Conservation (phyloP, 2,888 invertebrate species). For the Philhelius pedissequus region DNA sequence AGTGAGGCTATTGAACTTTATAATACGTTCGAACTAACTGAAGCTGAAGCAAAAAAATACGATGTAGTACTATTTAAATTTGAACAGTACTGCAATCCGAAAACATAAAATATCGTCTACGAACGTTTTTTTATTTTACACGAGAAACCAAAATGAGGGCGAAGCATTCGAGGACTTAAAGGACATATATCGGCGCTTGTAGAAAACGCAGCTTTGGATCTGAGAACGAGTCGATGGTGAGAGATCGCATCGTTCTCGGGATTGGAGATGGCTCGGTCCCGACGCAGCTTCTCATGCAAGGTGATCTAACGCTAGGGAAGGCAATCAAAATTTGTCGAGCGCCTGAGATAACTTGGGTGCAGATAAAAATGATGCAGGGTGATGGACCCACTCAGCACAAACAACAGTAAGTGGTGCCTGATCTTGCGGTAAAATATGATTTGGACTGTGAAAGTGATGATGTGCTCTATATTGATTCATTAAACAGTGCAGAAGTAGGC, state of each 20-base stretch:
- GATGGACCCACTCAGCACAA: neutral
- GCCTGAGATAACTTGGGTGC: conserved; percentile 17
- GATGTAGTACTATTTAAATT: neutral
- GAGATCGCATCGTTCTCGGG: conserved; percentile 17
- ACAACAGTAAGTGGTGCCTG: too few relatives aligned
- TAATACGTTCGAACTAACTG: neutral
- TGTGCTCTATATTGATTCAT: too few relatives aligned
- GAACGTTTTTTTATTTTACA: conserved; percentile 4
- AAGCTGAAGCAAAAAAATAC: neutral
- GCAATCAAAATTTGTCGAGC: conserved; percentile 25
- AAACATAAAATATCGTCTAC: neutral
- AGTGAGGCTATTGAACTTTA: conserved; percentile 6
- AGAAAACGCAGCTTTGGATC: conserved; percentile 4
- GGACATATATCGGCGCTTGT: conserved; percentile 11
- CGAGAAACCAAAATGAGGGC: neutral
- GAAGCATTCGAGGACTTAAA: neutral
- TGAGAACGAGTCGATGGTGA: conserved; percentile 22
- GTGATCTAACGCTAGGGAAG: conserved; percentile 22
- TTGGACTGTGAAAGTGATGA: too few relatives aligned
- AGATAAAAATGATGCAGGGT: conserved; percentile 12
- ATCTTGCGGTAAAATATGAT: too few relatives aligned
- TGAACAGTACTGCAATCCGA: conserved; percentile 6
- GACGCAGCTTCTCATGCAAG: neutral
- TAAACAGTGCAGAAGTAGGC: too few relatives aligned
- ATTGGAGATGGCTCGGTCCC: conserved; percentile 8